These are phyloP conservation scores for Drosophila pectinifera DNA, from an alignment of 1,140 invertebrate species.

Conservation along the genomic window DNA sequence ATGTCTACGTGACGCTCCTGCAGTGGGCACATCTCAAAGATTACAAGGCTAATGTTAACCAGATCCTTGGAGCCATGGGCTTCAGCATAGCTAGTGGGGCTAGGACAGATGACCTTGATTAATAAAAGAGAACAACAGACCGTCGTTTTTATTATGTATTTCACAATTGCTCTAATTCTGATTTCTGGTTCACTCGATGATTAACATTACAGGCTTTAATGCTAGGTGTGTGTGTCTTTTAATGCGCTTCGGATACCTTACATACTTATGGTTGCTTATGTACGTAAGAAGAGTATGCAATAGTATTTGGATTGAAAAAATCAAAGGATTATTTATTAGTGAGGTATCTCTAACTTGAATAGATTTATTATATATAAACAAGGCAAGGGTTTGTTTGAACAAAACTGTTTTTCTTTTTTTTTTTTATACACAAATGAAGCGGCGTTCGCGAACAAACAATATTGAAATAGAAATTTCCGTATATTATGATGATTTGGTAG, in stretches of 20 bases:
- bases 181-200: conserved; percentile 40
- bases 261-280: conserved; percentile 22
- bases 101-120: not conserved
- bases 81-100: conserved; percentile 32
- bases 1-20: conserved; percentile 72
- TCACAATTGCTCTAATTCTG: conserved; percentile 66
- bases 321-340: conserved; percentile 43
- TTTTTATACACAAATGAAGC: conserved; percentile 53
- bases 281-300: conserved; percentile 24
- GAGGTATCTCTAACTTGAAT: conserved; percentile 67
- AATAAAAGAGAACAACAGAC: conserved; percentile 50
- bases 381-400: conserved; percentile 56
- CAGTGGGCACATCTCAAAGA: conserved; percentile 67
- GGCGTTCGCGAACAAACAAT: conserved; percentile 44
- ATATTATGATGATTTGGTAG: conserved; percentile 48
- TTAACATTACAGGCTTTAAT: conserved; percentile 57
- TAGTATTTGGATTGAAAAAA: conserved; percentile 37
- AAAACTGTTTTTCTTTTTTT: conserved; percentile 36
- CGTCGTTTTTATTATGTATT: conserved; percentile 41
- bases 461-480: conserved; percentile 36
- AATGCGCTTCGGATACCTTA: conserved; percentile 40
- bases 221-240: conserved; percentile 68
- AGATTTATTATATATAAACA: conserved; percentile 75
- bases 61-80: conserved; percentile 47
- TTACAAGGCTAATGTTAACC: conserved; percentile 64